Percentiles rank a stretch among this genome's conserved stretches.
Conservation (phyloP, 2,113 vertebrate genomes). For the Proteles cristata region DNA sequence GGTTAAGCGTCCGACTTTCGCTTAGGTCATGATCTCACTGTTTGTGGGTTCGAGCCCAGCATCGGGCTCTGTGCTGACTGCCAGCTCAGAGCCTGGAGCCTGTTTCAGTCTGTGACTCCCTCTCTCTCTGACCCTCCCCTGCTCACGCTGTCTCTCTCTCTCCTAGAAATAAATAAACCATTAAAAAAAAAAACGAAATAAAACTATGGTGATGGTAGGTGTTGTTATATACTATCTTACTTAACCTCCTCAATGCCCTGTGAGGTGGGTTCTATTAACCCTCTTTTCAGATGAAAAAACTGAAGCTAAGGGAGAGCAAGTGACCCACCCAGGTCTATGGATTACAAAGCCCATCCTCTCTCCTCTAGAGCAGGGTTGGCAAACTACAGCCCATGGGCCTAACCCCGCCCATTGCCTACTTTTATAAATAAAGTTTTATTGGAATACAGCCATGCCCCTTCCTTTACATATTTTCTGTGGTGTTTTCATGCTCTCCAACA, state of each 20-base stretch:
- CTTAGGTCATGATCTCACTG: too few relatives aligned
- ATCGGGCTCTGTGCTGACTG: too few relatives aligned
- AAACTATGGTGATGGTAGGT: background rate
- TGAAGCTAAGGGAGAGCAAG: background rate
- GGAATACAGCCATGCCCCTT: background rate
- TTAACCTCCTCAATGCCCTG: background rate
- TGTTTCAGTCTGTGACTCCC: too few relatives aligned
- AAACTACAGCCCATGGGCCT: background rate
- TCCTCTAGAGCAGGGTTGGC: background rate
- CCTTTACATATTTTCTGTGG: background rate
- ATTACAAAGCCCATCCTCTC: background rate
- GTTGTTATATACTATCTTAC: background rate
- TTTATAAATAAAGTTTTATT: constrained; percentile 52
- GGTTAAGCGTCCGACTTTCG: too few relatives aligned
- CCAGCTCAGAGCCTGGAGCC: too few relatives aligned
- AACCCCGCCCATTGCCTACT: background rate
- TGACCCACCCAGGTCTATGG: background rate
- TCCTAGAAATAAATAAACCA: too few relatives aligned
- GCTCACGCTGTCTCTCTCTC: too few relatives aligned
- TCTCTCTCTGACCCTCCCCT: too few relatives aligned
- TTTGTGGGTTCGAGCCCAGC: too few relatives aligned
- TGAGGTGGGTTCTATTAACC: background rate
- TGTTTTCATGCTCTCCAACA: background rate
- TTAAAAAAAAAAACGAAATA: background rate
- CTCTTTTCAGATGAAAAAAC: background rate